phyloP scores from a whole-genome alignment of 30 jellyfish, hydroid and myxozoan genomes.

The Rhopilema esculentum region DNA sequence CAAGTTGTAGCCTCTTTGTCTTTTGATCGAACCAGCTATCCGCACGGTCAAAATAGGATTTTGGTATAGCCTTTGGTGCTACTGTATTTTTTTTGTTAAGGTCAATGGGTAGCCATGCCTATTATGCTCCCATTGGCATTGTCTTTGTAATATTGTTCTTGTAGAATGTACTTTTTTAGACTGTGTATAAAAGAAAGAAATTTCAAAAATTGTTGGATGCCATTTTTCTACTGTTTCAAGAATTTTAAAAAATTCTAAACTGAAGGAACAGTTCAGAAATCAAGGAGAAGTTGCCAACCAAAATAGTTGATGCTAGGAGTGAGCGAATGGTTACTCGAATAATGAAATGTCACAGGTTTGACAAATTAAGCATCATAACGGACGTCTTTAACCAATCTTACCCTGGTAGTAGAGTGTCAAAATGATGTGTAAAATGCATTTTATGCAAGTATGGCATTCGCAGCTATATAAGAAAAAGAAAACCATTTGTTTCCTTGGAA shows the following conservation, averaged over 20 bases:
- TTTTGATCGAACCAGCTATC: no score
- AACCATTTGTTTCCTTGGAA: neutral
- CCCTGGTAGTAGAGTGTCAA: neutral
- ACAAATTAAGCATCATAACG: neutral
- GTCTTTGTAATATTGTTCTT: no score
- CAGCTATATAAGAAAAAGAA: neutral
- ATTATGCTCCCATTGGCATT: no score
- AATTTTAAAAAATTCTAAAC: neutral
- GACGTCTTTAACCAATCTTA: neutral
- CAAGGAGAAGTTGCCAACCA: neutral
- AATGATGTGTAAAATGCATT: neutral
- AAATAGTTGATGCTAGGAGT: neutral
- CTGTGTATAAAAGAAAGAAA: neutral
- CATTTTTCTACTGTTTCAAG: neutral
- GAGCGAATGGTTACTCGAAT: neutral
- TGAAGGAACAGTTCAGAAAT: neutral
- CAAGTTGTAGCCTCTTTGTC: no score
- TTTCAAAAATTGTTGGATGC: neutral
- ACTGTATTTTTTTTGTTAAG: no score
- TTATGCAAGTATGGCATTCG: conserved; percentile 2
- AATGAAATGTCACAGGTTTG: neutral
- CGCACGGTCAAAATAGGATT: no score
- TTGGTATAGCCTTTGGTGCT: no score
- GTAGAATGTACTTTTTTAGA: no score
- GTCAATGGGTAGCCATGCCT: no score